phyloP scores from a whole-genome alignment of 2,888 invertebrate genomes.

The Encarsia formosa region DNA sequence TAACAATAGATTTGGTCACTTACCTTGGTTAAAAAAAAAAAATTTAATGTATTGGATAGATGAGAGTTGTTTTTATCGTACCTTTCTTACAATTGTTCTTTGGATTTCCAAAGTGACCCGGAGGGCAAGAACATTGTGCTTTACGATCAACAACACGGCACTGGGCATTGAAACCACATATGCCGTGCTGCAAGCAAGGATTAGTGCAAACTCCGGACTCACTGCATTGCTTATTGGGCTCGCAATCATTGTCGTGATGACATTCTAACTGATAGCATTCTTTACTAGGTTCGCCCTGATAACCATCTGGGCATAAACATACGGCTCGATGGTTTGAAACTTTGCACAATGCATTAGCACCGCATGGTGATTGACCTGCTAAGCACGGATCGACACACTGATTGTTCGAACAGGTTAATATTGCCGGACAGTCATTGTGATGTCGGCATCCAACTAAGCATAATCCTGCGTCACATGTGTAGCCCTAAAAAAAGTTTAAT shows the following conservation, averaged over 20 bases:
- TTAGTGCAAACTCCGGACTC: conserved; percentile 71
- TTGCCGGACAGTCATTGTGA: conserved; percentile 74
- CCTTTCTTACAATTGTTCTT: conserved; percentile 65
- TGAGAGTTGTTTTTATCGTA: no score
- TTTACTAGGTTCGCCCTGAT: conserved; percentile 73
- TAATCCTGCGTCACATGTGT: conserved; percentile 67
- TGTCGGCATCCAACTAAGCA: conserved; percentile 78
- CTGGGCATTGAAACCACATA: conserved; percentile 81
- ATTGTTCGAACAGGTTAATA: conserved; percentile 67
- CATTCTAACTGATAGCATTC: conserved; percentile 77
- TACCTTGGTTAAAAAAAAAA: not conserved
- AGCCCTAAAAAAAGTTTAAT: conserved; percentile 58
- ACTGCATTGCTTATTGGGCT: conserved; percentile 71
- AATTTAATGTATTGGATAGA: no score
- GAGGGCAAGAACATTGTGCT: conserved; percentile 75
- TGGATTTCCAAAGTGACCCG: conserved; percentile 70
- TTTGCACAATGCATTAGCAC: conserved; percentile 74
- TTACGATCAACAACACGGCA: conserved; percentile 73
- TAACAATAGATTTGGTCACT: not conserved
- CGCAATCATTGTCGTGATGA: conserved; percentile 71
- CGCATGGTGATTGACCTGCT: conserved; percentile 65
- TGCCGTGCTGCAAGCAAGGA: conserved; percentile 71
- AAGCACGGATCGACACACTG: conserved; percentile 71
- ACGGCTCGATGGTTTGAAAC: conserved; percentile 77
- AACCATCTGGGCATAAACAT: conserved; percentile 84